phyloP scores from a whole-genome alignment of 2,888 invertebrate genomes.

The Dichetophora obliterata region DNA sequence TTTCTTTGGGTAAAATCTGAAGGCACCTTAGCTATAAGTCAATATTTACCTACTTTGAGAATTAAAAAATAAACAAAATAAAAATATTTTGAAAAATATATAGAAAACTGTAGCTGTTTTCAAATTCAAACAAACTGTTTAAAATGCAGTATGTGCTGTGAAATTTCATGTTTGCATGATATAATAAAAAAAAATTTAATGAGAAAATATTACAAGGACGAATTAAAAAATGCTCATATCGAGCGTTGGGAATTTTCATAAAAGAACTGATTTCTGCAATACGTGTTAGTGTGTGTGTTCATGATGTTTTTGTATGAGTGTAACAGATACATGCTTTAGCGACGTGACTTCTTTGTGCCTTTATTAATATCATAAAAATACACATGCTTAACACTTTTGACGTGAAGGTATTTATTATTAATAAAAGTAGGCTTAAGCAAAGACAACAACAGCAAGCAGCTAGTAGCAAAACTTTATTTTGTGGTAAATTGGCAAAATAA shows the following conservation, averaged over 20 bases:
- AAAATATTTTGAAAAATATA: too few relatives aligned
- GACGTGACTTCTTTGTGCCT: constrained; percentile 59
- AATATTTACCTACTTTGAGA: too few relatives aligned
- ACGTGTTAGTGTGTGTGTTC: neutral
- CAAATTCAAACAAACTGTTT: too few relatives aligned
- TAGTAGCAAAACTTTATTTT: neutral
- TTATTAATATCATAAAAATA: constrained; percentile 59
- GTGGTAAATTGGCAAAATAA: neutral
- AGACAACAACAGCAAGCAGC: constrained; percentile 1
- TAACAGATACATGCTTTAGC: neutral
- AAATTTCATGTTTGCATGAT: too few relatives aligned
- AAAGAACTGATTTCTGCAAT: neutral
- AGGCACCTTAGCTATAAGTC: too few relatives aligned
- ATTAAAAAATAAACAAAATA: too few relatives aligned
- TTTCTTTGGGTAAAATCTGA: too few relatives aligned
- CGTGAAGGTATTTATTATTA: constrained; percentile 53
- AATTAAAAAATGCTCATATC: too few relatives aligned
- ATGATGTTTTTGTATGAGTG: neutral
- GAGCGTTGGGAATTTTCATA: too few relatives aligned
- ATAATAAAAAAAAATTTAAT: neutral
- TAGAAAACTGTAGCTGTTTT: too few relatives aligned
- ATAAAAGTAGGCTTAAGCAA: constrained; percentile 45
- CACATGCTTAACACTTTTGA: constrained; percentile 53
- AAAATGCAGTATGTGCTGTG: too few relatives aligned
- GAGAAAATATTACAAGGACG: neutral